Evolutionary conservation across 2,113 vertebrate genomes (phyloP), one percentile per base, ranked within the genome.

Genomic region (Neopipo cinnamomea): DNA sequence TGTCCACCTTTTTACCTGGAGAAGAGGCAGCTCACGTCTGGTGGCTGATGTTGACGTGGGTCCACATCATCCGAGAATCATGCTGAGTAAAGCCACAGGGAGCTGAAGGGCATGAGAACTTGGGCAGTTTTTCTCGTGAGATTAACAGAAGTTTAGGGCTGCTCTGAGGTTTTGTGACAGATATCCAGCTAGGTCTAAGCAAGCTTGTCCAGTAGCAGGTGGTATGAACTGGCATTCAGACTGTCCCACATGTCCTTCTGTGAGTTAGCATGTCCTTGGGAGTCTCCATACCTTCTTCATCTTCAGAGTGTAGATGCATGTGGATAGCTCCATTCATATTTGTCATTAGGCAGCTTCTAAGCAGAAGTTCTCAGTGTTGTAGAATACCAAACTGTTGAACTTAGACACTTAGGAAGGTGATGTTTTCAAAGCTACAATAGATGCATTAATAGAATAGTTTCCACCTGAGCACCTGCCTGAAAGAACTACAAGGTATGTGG

Each of bases 11-110:
- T 4, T 25, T 73, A 5, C 16, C 11, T 8, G 21, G 20, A 66
- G 59, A n/a, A 66, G 39, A 74, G 8, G 31, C 49, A 33, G 12
- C 39, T 55, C 31, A 33, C 28, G 20, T 80, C n/a, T 63, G 14
- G 24, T 37, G 31, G 31, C 24, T 35, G 7, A 46, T 23, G 7
- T 42, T 0, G 0, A 8, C 8, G 9, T 2, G 10, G 8, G 8
- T 35, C 23, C 41, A 6, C 3, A 3, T 56, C 19, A 15, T 52
- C 16, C 20, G 31, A 74, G 24, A 89, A 53, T 3, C 24, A 11
- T n/a, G 7, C 55, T 74, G 39, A 78, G 23, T 6, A 39, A 77
- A 58, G 22, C 47, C 35, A 53, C 28, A 62, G 16, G 39, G 37
- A 65, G 4, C n/a, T 68, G 41, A 25, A 39, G 24, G 66, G 11